phyloP scores from a whole-genome alignment of 2,888 invertebrate species.

The Orchestes rusci region DNA sequence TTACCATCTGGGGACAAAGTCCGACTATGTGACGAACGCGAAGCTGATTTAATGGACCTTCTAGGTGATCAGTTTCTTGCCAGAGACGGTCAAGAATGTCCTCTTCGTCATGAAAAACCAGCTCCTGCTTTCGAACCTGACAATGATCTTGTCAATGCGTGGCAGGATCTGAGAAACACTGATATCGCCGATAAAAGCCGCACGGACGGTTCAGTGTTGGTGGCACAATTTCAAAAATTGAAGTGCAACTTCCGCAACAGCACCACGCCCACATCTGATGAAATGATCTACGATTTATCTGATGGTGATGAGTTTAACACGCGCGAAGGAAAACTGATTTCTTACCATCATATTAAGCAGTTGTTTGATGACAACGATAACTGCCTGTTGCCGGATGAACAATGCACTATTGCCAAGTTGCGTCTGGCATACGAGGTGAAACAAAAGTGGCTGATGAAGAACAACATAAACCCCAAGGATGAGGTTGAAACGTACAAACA shows the following conservation, averaged over 20 bases:
- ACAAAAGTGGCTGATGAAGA: conserved; percentile 24
- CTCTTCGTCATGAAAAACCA: no score
- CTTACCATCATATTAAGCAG: conserved; percentile 26
- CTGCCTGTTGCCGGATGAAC: conserved; percentile 30
- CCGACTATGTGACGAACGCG: no score
- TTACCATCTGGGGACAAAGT: no score
- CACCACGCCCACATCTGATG: conserved; percentile 14
- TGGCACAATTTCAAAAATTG: conserved; percentile 23
- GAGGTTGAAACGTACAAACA: conserved; percentile 27
- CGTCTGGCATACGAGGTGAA: conserved; percentile 21
- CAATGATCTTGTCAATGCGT: no score
- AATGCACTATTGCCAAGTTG: conserved; percentile 27
- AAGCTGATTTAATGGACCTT: no score
- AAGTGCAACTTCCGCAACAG: conserved; percentile 26
- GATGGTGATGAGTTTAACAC: conserved; percentile 29
- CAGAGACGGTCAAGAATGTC: no score
- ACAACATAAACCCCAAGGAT: conserved; percentile 26
- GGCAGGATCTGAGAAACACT: no score
- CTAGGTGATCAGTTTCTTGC: no score
- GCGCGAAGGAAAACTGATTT: conserved; percentile 27
- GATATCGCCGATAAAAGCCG: no score
- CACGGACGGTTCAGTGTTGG: conserved; percentile 25
- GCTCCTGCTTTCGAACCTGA: no score
- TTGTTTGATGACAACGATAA: conserved; percentile 29
- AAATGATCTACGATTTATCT: conserved; percentile 26